Evolutionary conservation across 2,888 invertebrate genomes (phyloP), one percentile per base, ranked within the genome.

Genomic region (Falcaria lacertinaria): DNA sequence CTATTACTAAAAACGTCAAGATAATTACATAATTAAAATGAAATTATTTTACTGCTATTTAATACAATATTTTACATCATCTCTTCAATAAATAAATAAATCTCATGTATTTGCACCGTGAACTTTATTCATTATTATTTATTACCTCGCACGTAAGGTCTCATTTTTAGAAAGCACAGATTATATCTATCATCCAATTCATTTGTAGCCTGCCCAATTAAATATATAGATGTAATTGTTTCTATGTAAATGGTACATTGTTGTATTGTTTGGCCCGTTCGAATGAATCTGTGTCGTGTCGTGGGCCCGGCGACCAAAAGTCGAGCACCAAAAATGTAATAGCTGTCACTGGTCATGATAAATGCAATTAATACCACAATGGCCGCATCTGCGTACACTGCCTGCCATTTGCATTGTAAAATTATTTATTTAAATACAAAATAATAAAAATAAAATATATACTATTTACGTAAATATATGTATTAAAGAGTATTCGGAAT

Each of bases 301-400:
- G 54, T 58, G 63, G 15, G 22, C 22, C 22, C 14, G 54, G 58
- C 55, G 58, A 71, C 76, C 77, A 77, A 85, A 88, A 88, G 83
- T 88, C 83, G 86, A 80, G 83, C 87, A 81, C 86, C 87, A 87
- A 89, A 88, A 89, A 88, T 86, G 86, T 89, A 89, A 89, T 89
- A 88, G 84, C 89, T 87, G 88, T 88, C 89, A 80, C 81, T 80
- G 68, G 61, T 47, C 64, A 79, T 86, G 87, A 89, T 89, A 88
- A 88, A 88, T 89, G 81, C 84, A 88, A 89, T 88, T 88, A 88
- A 87, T 88, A 66, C 83, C 75, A 83, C 86, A 84, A 85, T 83
- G 77, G 79, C 60, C 60, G 74, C 66, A 61, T 61, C 57, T 49
- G 48, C 43, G 64, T 86, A 82, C 81, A 86, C 70, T 78, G 65